Percentiles rank a stretch among this genome's conserved stretches.
These are phyloP conservation scores for Anas flavirostris DNA, from an alignment of 2,797 vertebrate genomes.

Conservation along the genomic window DNA sequence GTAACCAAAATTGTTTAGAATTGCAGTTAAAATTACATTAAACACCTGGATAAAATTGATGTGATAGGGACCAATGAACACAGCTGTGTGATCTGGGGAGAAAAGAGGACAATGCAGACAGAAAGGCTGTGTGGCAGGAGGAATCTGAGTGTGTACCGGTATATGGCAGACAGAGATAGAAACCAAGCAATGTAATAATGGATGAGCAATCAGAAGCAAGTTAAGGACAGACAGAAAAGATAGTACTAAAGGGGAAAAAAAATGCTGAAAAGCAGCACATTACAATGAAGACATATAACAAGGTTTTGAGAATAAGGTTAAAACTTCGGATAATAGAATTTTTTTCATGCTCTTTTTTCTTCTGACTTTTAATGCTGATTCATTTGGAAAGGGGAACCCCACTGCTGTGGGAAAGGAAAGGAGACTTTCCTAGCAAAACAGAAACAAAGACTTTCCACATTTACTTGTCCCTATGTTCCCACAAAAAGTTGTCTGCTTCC, in stretches of 20 bases:
- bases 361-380: background rate
- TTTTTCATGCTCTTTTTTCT: background rate
- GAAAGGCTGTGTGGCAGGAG: background rate
- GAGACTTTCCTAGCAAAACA: background rate
- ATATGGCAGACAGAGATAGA: background rate
- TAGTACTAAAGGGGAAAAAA: background rate
- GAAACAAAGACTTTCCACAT: background rate
- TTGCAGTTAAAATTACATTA: background rate
- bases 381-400: background rate
- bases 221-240: background rate
- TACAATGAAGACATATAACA: background rate
- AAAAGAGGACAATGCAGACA: background rate
- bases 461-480: background rate
- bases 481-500: background rate
- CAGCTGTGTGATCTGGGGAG: background rate
- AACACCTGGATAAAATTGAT: background rate
- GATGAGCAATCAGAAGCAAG: background rate
- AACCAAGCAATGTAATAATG: background rate
- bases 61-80: background rate
- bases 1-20: background rate
- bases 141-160: background rate
- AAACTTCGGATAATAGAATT: background rate
- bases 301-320: background rate
- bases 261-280: background rate
- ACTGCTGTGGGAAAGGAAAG: background rate